Base-by-base conservation (phyloP, 2,888 invertebrate genomes). In the Pecten maximus region DNA sequence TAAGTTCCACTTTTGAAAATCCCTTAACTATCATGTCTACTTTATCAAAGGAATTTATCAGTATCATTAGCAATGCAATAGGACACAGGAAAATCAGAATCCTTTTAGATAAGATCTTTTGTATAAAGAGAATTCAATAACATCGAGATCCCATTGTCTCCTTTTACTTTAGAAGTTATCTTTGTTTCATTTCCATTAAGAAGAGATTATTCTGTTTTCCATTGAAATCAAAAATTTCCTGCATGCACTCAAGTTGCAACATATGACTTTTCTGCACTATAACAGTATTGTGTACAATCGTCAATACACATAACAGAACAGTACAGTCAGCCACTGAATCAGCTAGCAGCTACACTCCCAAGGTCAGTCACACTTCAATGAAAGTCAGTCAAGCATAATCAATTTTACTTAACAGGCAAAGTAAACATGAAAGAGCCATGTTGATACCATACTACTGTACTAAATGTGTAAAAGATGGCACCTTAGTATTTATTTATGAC, bases 331-430 rank as follows among this genome's bases (percentile, higher is more conserved):
- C 16, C 74, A 74, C 74, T 35, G 74, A 8, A 74, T 74, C 35
- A 6, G 12, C 28, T 35, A 6, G 16, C 2, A 15, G 48, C 6
- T 54, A 54, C 54, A 54, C 19, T 15, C 54, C 54, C 19, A 2
- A 54, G 74, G 74, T 74, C 35, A 74, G 74, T 23, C 74, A 74
- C 74, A 74, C 74, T 54, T 74, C 74, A 74, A 74, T 74, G 2
- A 74, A 54, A 74, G 74, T 74, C 35, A 35, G 74, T 74, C 74
- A 74, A 23, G 74, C 74, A 74, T 74, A 35, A 23, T 35, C 28
- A 74, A 35, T 28, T 35, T 28, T 35, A 0, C 74, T 12, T 35
- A 35, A 28, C 28, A 10, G 8, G 74, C 15, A 74, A 2, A 23
- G 12, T 15, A 74, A 44, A 44, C 6, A 44, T 44, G 8, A 10